Percentiles rank a stretch among this genome's conserved stretches.
Conservation (phyloP, 1,140 invertebrate species). For the Drosophila willistoni region DNA sequence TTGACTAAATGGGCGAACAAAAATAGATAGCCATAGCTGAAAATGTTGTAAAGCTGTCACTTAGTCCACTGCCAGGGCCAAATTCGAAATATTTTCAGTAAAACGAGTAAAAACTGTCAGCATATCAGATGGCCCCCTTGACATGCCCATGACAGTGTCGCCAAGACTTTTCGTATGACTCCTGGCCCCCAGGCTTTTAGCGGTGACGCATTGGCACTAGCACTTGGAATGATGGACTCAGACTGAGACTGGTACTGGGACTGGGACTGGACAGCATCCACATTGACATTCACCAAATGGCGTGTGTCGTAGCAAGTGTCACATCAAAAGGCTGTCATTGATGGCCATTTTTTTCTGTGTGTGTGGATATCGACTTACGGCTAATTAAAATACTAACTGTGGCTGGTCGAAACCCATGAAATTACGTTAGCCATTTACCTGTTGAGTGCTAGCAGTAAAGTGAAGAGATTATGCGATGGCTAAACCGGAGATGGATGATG, state of each 20-base stretch:
- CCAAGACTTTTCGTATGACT: conserved; percentile 58
- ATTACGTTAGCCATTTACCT: conserved; percentile 36
- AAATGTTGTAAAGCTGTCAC: conserved; percentile 61
- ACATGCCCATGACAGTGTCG: conserved; percentile 71
- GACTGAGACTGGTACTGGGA: background rate
- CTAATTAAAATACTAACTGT: conserved; percentile 66
- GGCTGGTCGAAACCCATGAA: conserved; percentile 8
- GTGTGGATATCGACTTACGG: conserved; percentile 57
- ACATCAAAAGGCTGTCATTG: conserved; percentile 66
- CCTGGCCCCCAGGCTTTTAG: conserved; percentile 47
- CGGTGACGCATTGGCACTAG: conserved; percentile 58
- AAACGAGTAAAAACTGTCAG: conserved; percentile 71
- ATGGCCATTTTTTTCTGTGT: conserved; percentile 45
- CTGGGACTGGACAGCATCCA: conserved; percentile 38
- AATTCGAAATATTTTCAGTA: conserved; percentile 30
- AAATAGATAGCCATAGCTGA: conserved; percentile 55
- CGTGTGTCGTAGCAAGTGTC: conserved; percentile 28
- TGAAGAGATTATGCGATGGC: background rate
- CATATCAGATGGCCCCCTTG: conserved; percentile 68
- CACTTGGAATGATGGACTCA: background rate
- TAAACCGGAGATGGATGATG: background rate
- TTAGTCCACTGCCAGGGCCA: conserved; percentile 47
- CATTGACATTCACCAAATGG: conserved; percentile 41
- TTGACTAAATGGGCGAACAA: conserved; percentile 50
- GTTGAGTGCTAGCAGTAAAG: conserved; percentile 19